Conservation (phyloP, 2,888 invertebrate genomes). For the Agrilus biguttatus region DNA sequence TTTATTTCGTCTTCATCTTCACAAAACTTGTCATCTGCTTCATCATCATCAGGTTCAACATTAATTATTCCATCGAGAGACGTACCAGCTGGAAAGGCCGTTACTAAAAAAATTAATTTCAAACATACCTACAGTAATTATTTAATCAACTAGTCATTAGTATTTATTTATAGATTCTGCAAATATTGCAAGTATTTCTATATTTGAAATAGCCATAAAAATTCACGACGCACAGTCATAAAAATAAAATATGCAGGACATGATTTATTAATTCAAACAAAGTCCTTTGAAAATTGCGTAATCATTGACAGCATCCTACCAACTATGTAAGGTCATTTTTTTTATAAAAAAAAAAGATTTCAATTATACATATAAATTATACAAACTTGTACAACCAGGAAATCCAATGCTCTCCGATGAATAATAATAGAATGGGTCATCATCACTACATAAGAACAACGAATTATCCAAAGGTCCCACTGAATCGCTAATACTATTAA, state of each 20-base stretch:
- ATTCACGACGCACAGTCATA: no score
- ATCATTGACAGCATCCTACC: no score
- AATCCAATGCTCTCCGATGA: slow-evolving; percentile 24
- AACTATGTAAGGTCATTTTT: no score
- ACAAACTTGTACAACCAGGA: slow-evolving; percentile 39
- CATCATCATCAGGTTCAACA: slow-evolving; percentile 24
- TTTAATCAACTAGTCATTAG: no score
- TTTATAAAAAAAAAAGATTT: no score
- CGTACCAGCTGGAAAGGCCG: slow-evolving; percentile 33
- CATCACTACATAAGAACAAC: slow-evolving; percentile 24
- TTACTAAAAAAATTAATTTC: slow-evolving; percentile 22
- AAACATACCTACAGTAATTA: no score
- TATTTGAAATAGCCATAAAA: no score
- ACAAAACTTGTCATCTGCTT: slow-evolving; percentile 23
- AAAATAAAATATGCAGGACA: no score
- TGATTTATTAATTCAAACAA: no score
- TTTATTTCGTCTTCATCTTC: slow-evolving; percentile 28
- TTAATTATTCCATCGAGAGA: slow-evolving; percentile 34
- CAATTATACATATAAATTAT: slow-evolving; percentile 16
- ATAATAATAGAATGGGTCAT: slow-evolving; percentile 27
- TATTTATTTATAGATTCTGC: no score
- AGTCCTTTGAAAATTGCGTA: no score
- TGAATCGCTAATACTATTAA: slow-evolving; percentile 15
- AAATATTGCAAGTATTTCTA: no score
- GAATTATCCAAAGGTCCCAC: slow-evolving; percentile 11